These are phyloP conservation scores for Spicauda simplicius DNA, from an alignment of 2,888 invertebrate species.

Conservation along the genomic window DNA sequence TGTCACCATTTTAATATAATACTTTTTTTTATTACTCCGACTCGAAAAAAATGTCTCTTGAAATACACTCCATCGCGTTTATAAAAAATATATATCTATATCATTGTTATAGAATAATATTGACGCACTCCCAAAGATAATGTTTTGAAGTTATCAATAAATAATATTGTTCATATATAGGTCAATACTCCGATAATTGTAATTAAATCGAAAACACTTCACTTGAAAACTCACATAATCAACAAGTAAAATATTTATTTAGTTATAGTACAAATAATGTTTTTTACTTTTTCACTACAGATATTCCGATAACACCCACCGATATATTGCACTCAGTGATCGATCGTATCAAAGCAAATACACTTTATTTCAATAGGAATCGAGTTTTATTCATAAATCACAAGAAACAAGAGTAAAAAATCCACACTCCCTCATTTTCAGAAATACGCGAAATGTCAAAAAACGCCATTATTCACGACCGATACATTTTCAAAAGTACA, in stretches of 20 bases:
- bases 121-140: not conserved
- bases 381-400: slow-evolving; percentile 49
- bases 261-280: not conserved
- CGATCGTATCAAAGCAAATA: slow-evolving; percentile 1
- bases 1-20: slow-evolving; percentile 76
- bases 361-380: slow-evolving; percentile 30
- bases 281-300: slow-evolving; percentile 4
- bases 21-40: not conserved
- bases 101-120: slow-evolving; percentile 7
- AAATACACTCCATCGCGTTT: not conserved
- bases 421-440: slow-evolving; percentile 41
- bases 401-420: slow-evolving; percentile 41
- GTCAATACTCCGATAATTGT: slow-evolving; percentile 15
- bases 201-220: slow-evolving; percentile 3
- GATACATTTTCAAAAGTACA: slow-evolving; percentile 51
- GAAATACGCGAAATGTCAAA: slow-evolving; percentile 70
- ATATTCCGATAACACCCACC: not conserved
- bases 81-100: not conserved
- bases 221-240: not conserved
- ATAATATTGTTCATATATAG: not conserved
- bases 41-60: not conserved
- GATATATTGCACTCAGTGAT: slow-evolving; percentile 11
- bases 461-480: slow-evolving; percentile 66
- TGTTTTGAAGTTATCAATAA: slow-evolving; percentile 9
- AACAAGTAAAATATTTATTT: slow-evolving; percentile 24